Percentiles rank a stretch among this genome's conserved stretches.
Conservation (phyloP, 2,888 invertebrate genomes). For the Sclerodermus sp. region DNA sequence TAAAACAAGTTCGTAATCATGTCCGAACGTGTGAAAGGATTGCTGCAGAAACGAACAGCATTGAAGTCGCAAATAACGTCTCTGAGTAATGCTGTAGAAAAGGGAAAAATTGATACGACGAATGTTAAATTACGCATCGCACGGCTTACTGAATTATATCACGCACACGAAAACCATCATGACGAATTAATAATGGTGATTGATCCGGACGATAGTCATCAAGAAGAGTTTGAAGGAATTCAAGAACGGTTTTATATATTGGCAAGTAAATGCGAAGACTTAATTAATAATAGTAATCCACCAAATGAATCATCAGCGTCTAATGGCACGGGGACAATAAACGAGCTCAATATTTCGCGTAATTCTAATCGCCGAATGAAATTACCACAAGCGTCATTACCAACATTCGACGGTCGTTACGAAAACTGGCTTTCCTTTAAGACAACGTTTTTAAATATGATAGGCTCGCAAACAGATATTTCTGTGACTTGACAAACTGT, state of each 20-base stretch:
- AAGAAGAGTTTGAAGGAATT: not conserved
- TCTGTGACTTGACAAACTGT: conserved; percentile 16
- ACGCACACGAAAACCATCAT: not conserved
- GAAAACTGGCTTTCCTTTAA: conserved; percentile 24
- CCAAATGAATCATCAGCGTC: no score
- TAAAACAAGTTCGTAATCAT: no score
- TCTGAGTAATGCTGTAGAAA: not conserved
- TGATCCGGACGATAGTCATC: not conserved
- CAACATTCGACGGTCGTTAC: conserved; percentile 15
- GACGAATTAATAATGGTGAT: not conserved
- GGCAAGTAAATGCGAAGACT: not conserved
- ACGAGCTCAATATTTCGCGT: not conserved
- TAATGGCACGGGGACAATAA: not conserved
- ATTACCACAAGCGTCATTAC: conserved; percentile 14
- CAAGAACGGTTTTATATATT: conserved; percentile 1
- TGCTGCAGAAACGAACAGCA: not conserved
- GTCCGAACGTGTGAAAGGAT: not conserved
- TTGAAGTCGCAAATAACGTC: not conserved
- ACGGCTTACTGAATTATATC: not conserved
- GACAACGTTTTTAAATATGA: conserved; percentile 16
- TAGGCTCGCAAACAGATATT: conserved; percentile 15
- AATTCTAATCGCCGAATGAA: conserved; percentile 5
- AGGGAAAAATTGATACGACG: not conserved
- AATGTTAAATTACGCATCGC: not conserved
- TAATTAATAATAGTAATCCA: not conserved